Evolutionary conservation across 2,797 vertebrate genomes (phyloP).

Genomic region (Ctenopoma kingsleyae): DNA sequence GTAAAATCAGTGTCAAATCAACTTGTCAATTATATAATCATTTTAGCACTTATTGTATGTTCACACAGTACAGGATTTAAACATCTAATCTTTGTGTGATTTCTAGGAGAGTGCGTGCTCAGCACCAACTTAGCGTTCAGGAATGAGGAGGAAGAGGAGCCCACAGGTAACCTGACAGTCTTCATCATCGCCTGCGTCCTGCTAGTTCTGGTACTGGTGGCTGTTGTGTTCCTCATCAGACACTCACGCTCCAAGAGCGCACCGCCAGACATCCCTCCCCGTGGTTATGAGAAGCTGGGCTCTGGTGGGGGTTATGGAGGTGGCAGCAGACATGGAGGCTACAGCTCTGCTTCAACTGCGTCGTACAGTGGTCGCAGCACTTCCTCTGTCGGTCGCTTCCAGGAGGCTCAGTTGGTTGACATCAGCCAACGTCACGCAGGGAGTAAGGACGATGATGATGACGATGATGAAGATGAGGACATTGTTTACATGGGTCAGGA

Average conservation of each 20-base stretch:
- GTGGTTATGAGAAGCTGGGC: slow-evolving; percentile 90
- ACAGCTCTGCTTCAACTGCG: slow-evolving; percentile 65
- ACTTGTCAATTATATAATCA: no score
- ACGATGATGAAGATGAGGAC: slow-evolving; percentile 90
- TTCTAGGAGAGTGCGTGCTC: slow-evolving; percentile 90
- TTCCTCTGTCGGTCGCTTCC: slow-evolving; percentile 72
- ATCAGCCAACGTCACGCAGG: slow-evolving; percentile 77
- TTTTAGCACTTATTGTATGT: no score
- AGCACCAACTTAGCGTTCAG: slow-evolving; percentile 74
- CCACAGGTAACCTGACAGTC: slow-evolving; percentile 81
- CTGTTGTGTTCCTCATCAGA: slow-evolving; percentile 81
- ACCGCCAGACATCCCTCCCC: slow-evolving; percentile 68
- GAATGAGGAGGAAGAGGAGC: slow-evolving; percentile 60
- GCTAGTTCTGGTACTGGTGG: slow-evolving; percentile 84
- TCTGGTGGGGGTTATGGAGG: slow-evolving; percentile 69
- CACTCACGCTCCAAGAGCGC: slow-evolving; percentile 82
- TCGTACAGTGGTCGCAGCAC: slow-evolving; percentile 60
- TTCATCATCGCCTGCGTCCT: slow-evolving; percentile 86
- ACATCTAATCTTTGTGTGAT: neutral
- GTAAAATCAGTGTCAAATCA: neutral
- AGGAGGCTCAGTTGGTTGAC: slow-evolving; percentile 90
- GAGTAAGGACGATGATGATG: slow-evolving; percentile 60
- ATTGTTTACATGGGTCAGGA: slow-evolving; percentile 97
- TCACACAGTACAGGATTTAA: neutral
- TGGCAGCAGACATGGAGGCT: slow-evolving; percentile 62